Evolutionary conservation across 2,113 vertebrate species (phyloP).

Genomic region (Trematomus loennbergii): DNA sequence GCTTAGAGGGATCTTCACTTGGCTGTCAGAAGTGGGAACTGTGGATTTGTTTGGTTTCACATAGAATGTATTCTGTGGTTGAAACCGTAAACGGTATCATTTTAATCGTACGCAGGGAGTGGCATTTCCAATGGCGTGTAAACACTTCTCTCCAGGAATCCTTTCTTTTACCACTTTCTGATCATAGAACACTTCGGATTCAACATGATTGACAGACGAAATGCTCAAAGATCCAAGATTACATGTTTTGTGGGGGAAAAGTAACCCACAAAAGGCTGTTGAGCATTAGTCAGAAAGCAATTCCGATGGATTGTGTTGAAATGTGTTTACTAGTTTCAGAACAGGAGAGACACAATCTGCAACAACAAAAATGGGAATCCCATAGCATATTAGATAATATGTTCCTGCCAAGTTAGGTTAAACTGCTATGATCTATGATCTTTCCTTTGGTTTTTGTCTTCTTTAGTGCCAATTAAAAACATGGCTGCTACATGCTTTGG

Average conservation of each 20-base stretch:
- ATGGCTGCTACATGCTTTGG: conserved; percentile 30
- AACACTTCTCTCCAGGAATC: conserved; percentile 2
- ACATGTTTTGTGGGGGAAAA: conserved; percentile 35
- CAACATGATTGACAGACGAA: conserved; percentile 52
- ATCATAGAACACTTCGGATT: conserved; percentile 53
- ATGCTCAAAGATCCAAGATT: conserved; percentile 31
- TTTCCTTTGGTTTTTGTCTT: conserved; percentile 46
- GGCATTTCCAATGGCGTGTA: conserved; percentile 39
- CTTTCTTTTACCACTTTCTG: conserved; percentile 25
- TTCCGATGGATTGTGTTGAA: conserved; percentile 30
- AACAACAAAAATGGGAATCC: conserved; percentile 55
- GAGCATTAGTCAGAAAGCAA: conserved; percentile 51
- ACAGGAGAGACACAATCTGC: conserved; percentile 28
- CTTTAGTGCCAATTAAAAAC: conserved; percentile 55
- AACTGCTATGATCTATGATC: conserved; percentile 49
- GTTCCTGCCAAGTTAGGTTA: conserved; percentile 64
- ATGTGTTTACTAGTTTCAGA: conserved; percentile 20
- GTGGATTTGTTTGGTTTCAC: conserved; percentile 71
- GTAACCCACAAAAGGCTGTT: conserved; percentile 11
- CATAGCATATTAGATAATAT: conserved; percentile 29
- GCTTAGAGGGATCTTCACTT: conserved; percentile 52
- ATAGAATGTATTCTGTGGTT: conserved; percentile 68
- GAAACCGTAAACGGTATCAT: conserved; percentile 69
- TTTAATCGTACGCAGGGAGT: conserved; percentile 58
- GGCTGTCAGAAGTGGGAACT: conserved; percentile 74